Evolutionary conservation across 2,797 vertebrate species (phyloP), one percentile per base, ranked within the genome.

Genomic region (Sternotherus odoratus): DNA sequence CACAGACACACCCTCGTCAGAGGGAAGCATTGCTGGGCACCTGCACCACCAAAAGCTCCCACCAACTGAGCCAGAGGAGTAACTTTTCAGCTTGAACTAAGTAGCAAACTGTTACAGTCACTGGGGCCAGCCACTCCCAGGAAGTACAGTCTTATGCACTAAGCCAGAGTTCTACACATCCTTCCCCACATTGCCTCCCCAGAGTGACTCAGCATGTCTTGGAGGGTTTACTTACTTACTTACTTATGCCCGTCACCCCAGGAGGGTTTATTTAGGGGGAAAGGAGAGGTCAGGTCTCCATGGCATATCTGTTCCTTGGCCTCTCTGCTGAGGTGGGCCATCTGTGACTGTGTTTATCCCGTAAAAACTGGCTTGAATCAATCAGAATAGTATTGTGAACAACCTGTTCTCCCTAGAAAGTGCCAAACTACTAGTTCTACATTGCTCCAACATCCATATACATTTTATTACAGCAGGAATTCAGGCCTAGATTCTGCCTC

Each of bases 31-130:
- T 16, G 17, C 60, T 85, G 72, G 77, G 53, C 63, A 82, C 77
- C 78, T 79, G 63, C 88, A 21, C 77, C 16, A 66, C 80, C 39
- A 24, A 43, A 72, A 43, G 12, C 36, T 43, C 50, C 43, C 49
- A 53, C 30, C n/a, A 83, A 39, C 30, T n/a, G 51, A 79, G 78
- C 88, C 88, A 77, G 69, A 30, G 72, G 69, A 79, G 86, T 54
- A 86, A 60, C 69, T 4, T 33, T 90, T 91, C 46, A 26, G 28
- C 53, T 94, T 72, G 63, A 28, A 39, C 17, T 11, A 23, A 30
- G 19, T 23, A 69, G 17, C 36, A 16, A 28, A 24, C 24, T 5
- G 16, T 36, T 66, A 63, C 82, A 84, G 53, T 86, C 90, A 87
- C 89, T 78, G 91, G 90, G 85, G 89, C 89, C 80, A 72, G 56